Evolutionary conservation across 2,888 invertebrate genomes (phyloP).

Genomic region (Branchellion lobata): DNA sequence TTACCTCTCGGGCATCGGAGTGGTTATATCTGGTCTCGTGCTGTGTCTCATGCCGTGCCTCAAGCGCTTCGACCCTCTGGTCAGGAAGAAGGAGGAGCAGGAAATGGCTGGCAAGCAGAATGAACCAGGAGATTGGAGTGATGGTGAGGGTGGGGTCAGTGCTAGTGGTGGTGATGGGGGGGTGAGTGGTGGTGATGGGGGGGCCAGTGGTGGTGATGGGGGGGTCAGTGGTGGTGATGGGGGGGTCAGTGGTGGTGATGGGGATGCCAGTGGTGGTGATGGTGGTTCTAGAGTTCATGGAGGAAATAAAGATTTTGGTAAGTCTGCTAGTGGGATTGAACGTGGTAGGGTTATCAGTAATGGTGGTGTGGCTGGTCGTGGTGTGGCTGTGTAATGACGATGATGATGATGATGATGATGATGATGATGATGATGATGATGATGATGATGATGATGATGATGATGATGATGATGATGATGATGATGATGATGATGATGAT

Average conservation of each 20-base stretch:
- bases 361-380: neutral
- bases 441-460: slow-evolving; percentile 2
- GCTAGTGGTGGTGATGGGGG: slow-evolving; percentile 11
- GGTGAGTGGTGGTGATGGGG: neutral
- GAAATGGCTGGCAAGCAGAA: neutral
- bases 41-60: slow-evolving; percentile 47
- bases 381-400: slow-evolving; percentile 54
- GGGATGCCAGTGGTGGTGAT: neutral
- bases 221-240: neutral
- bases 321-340: slow-evolving; percentile 68
- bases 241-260: slow-evolving; percentile 3
- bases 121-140: neutral
- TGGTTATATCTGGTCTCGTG: slow-evolving; percentile 48
- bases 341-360: neutral
- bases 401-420: slow-evolving; percentile 23
- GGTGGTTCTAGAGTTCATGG: no score
- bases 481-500: no score
- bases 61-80: slow-evolving; percentile 42
- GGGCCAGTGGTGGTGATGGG: neutral
- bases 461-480: no score
- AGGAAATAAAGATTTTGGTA: neutral
- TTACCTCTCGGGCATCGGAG: slow-evolving; percentile 47
- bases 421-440: slow-evolving; percentile 16
- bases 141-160: neutral
- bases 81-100: slow-evolving; percentile 8